These are phyloP conservation scores for Calameuta filiformis DNA, from an alignment of 2,888 invertebrate genomes.

Conservation along the genomic window DNA sequence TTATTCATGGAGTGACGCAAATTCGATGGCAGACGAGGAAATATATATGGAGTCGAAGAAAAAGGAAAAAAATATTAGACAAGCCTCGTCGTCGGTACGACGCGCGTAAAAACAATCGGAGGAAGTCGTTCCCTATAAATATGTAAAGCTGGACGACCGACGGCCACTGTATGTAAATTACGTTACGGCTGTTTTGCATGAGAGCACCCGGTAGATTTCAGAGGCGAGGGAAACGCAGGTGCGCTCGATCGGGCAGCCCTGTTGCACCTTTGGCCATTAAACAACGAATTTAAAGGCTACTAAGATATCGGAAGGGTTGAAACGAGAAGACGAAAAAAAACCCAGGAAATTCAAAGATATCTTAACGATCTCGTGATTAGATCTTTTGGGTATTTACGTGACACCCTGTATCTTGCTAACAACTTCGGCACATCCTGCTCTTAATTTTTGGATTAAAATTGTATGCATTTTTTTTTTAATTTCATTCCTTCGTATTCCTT, in stretches of 20 bases:
- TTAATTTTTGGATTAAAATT: not conserved
- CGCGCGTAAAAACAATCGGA: conserved; percentile 52
- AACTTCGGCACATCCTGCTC: not conserved
- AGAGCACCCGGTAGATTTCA: conserved; percentile 33
- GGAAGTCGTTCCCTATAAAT: conserved; percentile 61
- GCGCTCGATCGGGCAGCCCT: not conserved
- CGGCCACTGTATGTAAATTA: conserved; percentile 53
- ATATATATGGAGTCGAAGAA: not conserved
- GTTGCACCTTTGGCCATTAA: not conserved
- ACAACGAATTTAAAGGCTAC: not conserved
- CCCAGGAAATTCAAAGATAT: not conserved
- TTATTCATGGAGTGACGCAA: not conserved
- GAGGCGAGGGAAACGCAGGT: conserved; percentile 15
- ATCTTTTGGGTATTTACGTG: not conserved
- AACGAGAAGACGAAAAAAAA: not conserved
- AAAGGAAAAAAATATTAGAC: not conserved
- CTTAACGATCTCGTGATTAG: not conserved
- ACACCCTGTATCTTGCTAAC: not conserved
- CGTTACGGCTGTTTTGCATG: conserved; percentile 30
- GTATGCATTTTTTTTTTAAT: not conserved
- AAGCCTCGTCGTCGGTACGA: not conserved
- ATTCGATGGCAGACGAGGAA: not conserved
- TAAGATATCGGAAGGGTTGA: not conserved
- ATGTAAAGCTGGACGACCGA: conserved; percentile 45
- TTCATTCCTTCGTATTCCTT: conserved; percentile 24